phyloP scores from a whole-genome alignment of 2,113 vertebrate species.

The Geothlypis trichas region DNA sequence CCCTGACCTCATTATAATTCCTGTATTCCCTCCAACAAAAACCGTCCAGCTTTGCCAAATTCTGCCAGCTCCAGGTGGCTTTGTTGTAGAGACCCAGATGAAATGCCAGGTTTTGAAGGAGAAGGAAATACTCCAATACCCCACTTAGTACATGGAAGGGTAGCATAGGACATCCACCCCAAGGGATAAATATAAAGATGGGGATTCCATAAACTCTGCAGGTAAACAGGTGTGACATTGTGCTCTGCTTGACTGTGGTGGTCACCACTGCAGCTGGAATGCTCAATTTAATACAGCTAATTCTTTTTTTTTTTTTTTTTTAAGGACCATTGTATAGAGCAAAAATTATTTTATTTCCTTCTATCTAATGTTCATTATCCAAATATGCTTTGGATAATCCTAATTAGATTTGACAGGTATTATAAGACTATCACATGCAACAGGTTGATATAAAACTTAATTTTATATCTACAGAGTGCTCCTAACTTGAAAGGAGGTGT shows the following conservation, averaged over 20 bases:
- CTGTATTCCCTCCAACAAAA: background rate
- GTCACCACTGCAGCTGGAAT: background rate
- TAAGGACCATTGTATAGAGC: accelerated
- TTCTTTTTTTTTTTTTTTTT: background rate
- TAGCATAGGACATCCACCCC: accelerated
- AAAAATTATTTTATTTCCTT: background rate
- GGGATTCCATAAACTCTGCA: background rate
- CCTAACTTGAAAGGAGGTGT: background rate
- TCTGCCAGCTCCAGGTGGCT: background rate
- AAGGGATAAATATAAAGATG: background rate
- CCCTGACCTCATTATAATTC: background rate
- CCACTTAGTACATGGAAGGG: accelerated
- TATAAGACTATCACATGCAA: background rate
- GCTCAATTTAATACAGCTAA: background rate
- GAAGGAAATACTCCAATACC: background rate
- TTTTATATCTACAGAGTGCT: background rate
- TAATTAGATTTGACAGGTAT: background rate
- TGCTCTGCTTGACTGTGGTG: background rate
- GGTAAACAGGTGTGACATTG: background rate
- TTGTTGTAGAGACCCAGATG: accelerated
- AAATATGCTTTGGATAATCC: background rate
- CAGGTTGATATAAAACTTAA: background rate
- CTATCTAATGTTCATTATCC: background rate
- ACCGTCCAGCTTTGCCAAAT: background rate
- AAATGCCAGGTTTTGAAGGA: background rate